phyloP scores from a whole-genome alignment of 2,888 invertebrate genomes.

The Tetheella fluctuosa region DNA sequence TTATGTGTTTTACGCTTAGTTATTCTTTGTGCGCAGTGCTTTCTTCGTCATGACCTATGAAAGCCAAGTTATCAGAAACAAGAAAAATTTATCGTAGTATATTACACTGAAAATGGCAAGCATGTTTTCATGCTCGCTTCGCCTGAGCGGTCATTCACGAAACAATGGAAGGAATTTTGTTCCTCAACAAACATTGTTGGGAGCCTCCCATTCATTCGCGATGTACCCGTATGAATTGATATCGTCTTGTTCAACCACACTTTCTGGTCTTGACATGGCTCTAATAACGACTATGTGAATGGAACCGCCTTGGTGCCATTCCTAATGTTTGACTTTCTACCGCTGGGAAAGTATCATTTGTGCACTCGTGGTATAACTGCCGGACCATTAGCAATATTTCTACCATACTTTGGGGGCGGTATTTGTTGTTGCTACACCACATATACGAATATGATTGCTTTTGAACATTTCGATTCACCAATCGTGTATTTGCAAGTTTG shows the following conservation, averaged over 20 bases:
- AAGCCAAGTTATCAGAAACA: conserved; percentile 8
- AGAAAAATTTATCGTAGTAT: conserved; percentile 27
- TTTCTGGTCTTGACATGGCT: conserved; percentile 69
- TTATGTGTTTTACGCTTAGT: too few species aligned
- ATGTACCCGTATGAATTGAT: conserved; percentile 49
- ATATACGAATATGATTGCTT: conserved; percentile 19
- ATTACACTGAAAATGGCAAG: conserved; percentile 27
- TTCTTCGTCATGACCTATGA: too few species aligned
- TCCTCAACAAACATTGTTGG: conserved; percentile 64
- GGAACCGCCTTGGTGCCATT: conserved; percentile 60
- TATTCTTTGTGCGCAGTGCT: too few species aligned
- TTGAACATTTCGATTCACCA: conserved; percentile 49
- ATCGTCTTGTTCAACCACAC: conserved; percentile 67
- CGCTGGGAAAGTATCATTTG: conserved; percentile 75
- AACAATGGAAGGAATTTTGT: conserved; percentile 75
- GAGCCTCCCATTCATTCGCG: conserved; percentile 64
- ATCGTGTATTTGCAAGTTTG: conserved; percentile 54
- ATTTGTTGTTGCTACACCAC: conserved; percentile 36
- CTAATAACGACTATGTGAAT: conserved; percentile 72
- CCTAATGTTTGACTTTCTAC: conserved; percentile 78
- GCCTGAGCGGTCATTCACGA: conserved; percentile 41
- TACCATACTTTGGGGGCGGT: conserved; percentile 55
- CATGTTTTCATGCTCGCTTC: conserved; percentile 35
- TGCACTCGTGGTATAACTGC: conserved; percentile 56
- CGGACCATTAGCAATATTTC: conserved; percentile 67